Conservation (phyloP, 2,888 invertebrate genomes). For the Gryllus longicercus region DNA sequence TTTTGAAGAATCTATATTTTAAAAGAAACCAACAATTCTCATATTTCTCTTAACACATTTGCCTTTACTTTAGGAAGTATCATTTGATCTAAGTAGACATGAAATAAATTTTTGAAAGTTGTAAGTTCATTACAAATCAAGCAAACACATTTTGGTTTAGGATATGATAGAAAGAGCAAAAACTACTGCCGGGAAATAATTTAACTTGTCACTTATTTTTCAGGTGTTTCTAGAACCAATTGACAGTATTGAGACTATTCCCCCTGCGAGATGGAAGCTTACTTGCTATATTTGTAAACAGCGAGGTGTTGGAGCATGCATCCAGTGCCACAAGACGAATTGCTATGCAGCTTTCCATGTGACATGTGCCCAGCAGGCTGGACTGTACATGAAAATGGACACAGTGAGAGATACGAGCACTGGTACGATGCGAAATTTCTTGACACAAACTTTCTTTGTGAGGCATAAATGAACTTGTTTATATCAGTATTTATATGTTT, state of each 20-base stretch:
- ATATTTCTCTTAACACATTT: too few species aligned
- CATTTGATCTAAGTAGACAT: too few species aligned
- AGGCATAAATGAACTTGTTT: too few species aligned
- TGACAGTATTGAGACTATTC: slow-evolving; percentile 94
- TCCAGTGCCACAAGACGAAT: slow-evolving; percentile 94
- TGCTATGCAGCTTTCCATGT: slow-evolving; percentile 99
- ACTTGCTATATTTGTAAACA: slow-evolving; percentile 96
- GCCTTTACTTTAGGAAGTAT: too few species aligned
- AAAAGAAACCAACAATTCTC: too few species aligned
- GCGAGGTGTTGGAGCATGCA: slow-evolving; percentile 89
- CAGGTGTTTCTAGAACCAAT: slow-evolving; percentile 88
- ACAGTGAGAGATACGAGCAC: slow-evolving; percentile 62
- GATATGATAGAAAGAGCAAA: too few species aligned
- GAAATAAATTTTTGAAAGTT: too few species aligned
- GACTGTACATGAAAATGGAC: slow-evolving; percentile 93
- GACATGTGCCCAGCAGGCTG: slow-evolving; percentile 96
- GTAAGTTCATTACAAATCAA: too few species aligned
- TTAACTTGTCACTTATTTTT: slow-evolving; percentile 9
- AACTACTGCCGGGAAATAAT: neutral
- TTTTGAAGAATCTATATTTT: too few species aligned
- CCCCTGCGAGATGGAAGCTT: slow-evolving; percentile 92
- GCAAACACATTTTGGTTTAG: too few species aligned
- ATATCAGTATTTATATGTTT: too few species aligned
- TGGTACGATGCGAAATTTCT: neutral
- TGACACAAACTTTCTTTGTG: too few species aligned